phyloP scores from a whole-genome alignment of 1,140 invertebrate species.

The Apocrypta bakeri region DNA sequence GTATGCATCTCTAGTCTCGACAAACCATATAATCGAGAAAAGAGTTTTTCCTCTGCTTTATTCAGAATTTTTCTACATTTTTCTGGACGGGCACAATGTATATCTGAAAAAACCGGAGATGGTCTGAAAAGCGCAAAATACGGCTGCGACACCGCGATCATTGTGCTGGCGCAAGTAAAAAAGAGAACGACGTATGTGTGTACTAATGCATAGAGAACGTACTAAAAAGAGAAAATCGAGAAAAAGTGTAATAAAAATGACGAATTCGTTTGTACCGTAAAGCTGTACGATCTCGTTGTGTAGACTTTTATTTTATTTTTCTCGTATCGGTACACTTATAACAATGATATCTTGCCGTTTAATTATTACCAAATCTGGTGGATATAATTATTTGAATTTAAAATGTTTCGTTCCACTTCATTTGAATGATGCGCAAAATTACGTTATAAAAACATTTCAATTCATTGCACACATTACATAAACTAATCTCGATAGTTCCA shows the following conservation, averaged over 20 bases:
- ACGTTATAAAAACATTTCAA: not conserved
- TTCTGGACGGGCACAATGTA: not conserved
- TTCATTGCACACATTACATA: not conserved
- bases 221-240: conserved; percentile 7
- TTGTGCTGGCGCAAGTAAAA: conserved; percentile 34
- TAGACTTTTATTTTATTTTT: conserved; percentile 32
- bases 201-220: not conserved
- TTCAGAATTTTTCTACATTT: conserved; percentile 28
- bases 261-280: conserved; percentile 34
- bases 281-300: conserved; percentile 43
- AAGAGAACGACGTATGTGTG: conserved; percentile 24
- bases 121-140: not conserved
- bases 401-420: not conserved
- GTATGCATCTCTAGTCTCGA: conserved; percentile 6
- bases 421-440: not conserved
- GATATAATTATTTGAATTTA: not conserved
- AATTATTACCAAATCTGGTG: not conserved
- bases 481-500: not conserved
- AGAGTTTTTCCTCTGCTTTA: conserved; percentile 18
- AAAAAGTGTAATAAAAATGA: conserved; percentile 21
- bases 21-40: not conserved
- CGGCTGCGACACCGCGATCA: not conserved
- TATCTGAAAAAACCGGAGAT: not conserved
- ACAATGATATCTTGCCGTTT: conserved; percentile 15
- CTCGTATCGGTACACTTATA: conserved; percentile 10